phyloP scores from a whole-genome alignment of 1,140 invertebrate genomes.

The Lepeophtheirus salmonis region DNA sequence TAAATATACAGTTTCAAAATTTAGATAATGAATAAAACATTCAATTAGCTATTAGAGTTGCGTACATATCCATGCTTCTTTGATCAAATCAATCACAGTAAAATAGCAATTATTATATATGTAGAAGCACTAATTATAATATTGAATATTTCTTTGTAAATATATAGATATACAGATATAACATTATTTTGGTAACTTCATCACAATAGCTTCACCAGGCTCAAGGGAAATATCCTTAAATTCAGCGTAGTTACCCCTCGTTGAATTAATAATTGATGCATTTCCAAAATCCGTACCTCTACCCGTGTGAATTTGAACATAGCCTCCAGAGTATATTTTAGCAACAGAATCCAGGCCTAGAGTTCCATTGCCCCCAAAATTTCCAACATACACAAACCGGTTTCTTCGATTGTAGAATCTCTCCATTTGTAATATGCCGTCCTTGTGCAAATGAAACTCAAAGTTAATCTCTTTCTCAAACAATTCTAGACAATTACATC shows the following conservation, averaged over 20 bases:
- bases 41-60: too few relatives aligned
- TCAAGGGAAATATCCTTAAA: background rate
- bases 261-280: too few relatives aligned
- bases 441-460: background rate
- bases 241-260: background rate
- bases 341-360: background rate
- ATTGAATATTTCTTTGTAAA: too few relatives aligned
- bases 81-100: too few relatives aligned
- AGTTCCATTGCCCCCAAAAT: constrained; percentile 5
- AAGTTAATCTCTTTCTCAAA: constrained; percentile 4
- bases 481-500: constrained; percentile 4
- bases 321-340: constrained; percentile 9
- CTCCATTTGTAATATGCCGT: constrained; percentile 2
- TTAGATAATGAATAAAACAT: too few relatives aligned
- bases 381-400: constrained; percentile 4
- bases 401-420: constrained; percentile 11
- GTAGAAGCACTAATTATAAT: too few relatives aligned
- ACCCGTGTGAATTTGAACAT: constrained; percentile 3
- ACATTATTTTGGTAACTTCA: constrained; percentile 8
- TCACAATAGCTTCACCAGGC: constrained; percentile 5
- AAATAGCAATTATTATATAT: too few relatives aligned
- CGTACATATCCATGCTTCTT: too few relatives aligned
- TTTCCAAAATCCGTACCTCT: too few relatives aligned
- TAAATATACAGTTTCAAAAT: too few relatives aligned
- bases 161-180: too few relatives aligned